These are phyloP conservation scores for Xenotilapia flavipinnis DNA, from an alignment of 2,113 vertebrate genomes.

Conservation along the genomic window DNA sequence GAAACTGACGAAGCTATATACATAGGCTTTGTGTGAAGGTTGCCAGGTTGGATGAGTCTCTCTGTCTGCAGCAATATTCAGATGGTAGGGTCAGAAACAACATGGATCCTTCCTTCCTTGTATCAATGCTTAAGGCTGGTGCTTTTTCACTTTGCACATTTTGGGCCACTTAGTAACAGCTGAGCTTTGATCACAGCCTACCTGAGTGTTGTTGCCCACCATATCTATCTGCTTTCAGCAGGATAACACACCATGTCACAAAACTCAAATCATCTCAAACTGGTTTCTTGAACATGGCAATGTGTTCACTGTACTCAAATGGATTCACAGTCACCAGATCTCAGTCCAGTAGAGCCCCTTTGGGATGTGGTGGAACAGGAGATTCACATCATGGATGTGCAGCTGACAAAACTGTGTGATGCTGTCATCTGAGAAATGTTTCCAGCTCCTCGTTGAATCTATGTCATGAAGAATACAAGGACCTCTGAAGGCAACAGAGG, in stretches of 20 bases:
- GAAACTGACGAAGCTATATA: not conserved
- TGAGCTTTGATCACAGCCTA: not conserved
- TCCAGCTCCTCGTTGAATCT: not conserved
- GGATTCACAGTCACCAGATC: not conserved
- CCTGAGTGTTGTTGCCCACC: not conserved
- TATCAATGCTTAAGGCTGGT: not conserved
- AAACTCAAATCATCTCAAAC: not conserved
- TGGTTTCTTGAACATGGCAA: not conserved
- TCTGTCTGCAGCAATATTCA: not conserved
- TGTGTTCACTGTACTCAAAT: not conserved
- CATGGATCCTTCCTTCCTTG: not conserved
- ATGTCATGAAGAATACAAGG: not conserved
- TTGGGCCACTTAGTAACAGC: not conserved
- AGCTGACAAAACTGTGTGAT: not conserved
- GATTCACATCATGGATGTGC: not conserved
- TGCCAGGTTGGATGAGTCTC: not conserved
- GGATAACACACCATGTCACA: not conserved
- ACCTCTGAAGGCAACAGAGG: not conserved
- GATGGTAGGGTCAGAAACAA: not conserved
- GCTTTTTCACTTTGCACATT: not conserved
- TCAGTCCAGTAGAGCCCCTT: not conserved
- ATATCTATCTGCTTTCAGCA: not conserved
- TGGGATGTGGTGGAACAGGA: not conserved
- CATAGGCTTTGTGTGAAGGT: not conserved
- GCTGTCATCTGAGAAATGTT: not conserved